phyloP scores from a whole-genome alignment of 1,140 invertebrate genomes.

The Hypsibius dujardini region DNA sequence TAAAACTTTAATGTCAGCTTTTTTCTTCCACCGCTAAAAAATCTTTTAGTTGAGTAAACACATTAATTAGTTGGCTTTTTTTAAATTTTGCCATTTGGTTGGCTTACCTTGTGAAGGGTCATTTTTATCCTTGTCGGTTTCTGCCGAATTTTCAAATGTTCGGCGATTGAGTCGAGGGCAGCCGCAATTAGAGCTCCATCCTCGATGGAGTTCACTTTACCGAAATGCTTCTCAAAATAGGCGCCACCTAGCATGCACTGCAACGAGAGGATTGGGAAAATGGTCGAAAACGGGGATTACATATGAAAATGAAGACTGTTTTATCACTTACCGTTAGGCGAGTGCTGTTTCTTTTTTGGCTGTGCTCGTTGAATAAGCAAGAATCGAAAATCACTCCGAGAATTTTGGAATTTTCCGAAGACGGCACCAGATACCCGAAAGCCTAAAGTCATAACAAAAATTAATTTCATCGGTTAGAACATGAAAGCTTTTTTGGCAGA shows the following conservation, averaged over 20 bases:
- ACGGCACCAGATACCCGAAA: conserved; percentile 77
- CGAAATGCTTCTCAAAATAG: conserved; percentile 64
- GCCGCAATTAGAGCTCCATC: conserved; percentile 44
- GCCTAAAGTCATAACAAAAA: too few relatives aligned
- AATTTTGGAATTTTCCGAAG: conserved; percentile 58
- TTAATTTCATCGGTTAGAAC: too few relatives aligned
- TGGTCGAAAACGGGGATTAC: conserved; percentile 15
- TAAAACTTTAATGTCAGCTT: conserved; percentile 9
- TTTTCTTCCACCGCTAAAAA: too few relatives aligned
- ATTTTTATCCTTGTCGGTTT: conserved; percentile 47
- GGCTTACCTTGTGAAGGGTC: conserved; percentile 38
- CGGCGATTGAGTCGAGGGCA: conserved; percentile 46
- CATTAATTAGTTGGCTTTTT: too few relatives aligned
- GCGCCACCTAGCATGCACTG: conserved; percentile 74
- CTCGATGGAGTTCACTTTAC: conserved; percentile 37
- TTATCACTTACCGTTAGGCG: conserved; percentile 26
- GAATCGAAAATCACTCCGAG: conserved; percentile 80
- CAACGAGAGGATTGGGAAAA: conserved; percentile 18
- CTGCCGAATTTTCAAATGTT: conserved; percentile 52
- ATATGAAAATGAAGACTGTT: conserved; percentile 12
- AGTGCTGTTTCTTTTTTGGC: conserved; percentile 28
- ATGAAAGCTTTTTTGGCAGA: too few relatives aligned
- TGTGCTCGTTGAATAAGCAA: conserved; percentile 48
- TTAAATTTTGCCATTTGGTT: too few relatives aligned
- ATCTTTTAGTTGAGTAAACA: too few relatives aligned